These are phyloP conservation scores for Trachelipus rathkii DNA, from an alignment of 1,140 invertebrate genomes.

Conservation along the genomic window DNA sequence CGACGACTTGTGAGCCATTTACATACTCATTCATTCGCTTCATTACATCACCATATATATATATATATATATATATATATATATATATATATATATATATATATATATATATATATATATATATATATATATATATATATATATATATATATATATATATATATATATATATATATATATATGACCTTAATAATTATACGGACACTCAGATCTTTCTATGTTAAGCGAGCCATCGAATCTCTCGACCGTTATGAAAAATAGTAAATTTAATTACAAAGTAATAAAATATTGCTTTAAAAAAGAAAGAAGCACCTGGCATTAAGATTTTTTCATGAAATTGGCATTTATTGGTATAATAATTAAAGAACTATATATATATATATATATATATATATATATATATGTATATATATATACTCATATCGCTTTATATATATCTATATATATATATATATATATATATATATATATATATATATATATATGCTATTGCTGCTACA, in stretches of 20 bases:
- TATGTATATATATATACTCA: background rate
- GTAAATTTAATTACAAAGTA: too few relatives aligned
- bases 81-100: background rate
- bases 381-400: background rate
- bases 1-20: conserved; percentile 28
- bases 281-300: too few relatives aligned
- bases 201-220: too few relatives aligned
- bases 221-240: too few relatives aligned
- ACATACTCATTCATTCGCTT: background rate
- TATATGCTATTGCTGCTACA: background rate
- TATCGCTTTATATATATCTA: background rate
- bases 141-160: conserved; percentile 13
- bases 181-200: too few relatives aligned
- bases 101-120: conserved; percentile 22
- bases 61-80: conserved; percentile 10
- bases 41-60: too few relatives aligned
- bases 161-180: background rate
- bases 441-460: background rate
- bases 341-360: too few relatives aligned
- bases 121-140: background rate
- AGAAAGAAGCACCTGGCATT: too few relatives aligned
- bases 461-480: conserved; percentile 13
- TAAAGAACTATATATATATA: background rate
- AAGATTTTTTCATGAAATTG: too few relatives aligned
- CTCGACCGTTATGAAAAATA: too few relatives aligned